Evolutionary conservation across 2,113 vertebrate genomes (phyloP).

Genomic region (Pristiophorus japonicus): DNA sequence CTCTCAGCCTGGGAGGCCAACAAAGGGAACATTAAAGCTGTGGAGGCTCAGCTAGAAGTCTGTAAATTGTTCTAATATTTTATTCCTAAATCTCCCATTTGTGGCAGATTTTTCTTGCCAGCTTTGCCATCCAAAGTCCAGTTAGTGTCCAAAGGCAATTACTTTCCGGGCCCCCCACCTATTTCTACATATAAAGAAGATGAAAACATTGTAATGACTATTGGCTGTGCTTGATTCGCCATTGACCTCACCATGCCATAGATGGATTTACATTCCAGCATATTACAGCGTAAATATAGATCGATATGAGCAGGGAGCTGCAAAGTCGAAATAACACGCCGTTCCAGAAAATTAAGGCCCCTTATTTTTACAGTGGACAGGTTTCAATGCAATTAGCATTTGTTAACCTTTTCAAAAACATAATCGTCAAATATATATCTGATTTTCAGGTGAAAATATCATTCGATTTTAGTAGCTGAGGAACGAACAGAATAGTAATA

Average conservation of each 20-base stretch:
- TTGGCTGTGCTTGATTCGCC: not conserved
- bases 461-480: not conserved
- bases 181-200: not conserved
- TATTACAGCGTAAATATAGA: not conserved
- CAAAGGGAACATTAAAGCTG: too few species aligned
- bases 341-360: not conserved
- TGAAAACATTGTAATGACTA: not conserved
- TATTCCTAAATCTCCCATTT: too few species aligned
- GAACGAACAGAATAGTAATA: not conserved
- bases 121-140: not conserved
- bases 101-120: not conserved
- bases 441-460: not conserved
- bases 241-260: not conserved
- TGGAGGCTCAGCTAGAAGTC: too few species aligned
- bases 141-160: not conserved
- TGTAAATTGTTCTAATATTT: too few species aligned
- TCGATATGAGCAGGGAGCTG: not conserved
- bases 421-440: not conserved
- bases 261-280: not conserved
- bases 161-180: not conserved
- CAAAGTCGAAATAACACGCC: not conserved
- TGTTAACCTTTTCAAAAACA: not conserved
- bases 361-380: not conserved
- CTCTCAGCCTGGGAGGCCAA: too few species aligned
- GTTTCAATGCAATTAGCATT: not conserved